Evolutionary conservation across 2,888 invertebrate species (phyloP).

Genomic region (Punctoribates punctum): DNA sequence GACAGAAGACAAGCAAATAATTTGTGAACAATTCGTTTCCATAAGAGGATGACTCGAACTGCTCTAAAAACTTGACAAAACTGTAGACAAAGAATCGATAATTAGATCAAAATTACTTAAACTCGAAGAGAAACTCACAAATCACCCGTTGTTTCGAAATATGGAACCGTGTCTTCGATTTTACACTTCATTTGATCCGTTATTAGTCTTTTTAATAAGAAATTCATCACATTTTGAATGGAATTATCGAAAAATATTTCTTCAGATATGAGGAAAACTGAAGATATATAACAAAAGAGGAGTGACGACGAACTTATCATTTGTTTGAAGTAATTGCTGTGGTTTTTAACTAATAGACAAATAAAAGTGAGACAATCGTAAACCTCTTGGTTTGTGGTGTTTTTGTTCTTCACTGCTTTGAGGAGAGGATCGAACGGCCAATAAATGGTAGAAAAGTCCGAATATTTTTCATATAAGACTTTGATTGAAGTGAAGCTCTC

Average conservation of each 20-base stretch:
- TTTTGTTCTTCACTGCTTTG: background rate
- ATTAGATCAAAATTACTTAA: background rate
- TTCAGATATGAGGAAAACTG: conserved; percentile 34
- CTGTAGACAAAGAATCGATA: background rate
- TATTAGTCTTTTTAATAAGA: background rate
- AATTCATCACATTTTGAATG: background rate
- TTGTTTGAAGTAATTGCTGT: conserved; percentile 29
- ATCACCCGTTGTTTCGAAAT: conserved; percentile 25
- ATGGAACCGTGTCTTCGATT: conserved; percentile 23
- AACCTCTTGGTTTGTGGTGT: background rate
- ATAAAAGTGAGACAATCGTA: conserved; percentile 15
- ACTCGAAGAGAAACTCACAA: conserved; percentile 24
- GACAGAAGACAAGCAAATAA: conserved; percentile 40
- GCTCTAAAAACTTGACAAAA: conserved; percentile 31
- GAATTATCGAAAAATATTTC: conserved; percentile 40
- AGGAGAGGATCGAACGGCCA: conserved; percentile 43
- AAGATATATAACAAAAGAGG: conserved; percentile 27
- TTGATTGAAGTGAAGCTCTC: conserved; percentile 17
- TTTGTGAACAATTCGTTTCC: conserved; percentile 39
- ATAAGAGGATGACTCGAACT: conserved; percentile 42
- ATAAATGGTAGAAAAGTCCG: conserved; percentile 26
- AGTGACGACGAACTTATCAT: background rate
- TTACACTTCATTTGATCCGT: conserved; percentile 22
- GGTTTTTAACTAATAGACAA: background rate
- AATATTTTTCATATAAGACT: conserved; percentile 27